A percentile compares a stretch with the other conserved stretches of the same genome.
These are phyloP conservation scores for Erinaceus europaeus DNA, from an alignment of 2,113 vertebrate genomes.

Conservation along the genomic window DNA sequence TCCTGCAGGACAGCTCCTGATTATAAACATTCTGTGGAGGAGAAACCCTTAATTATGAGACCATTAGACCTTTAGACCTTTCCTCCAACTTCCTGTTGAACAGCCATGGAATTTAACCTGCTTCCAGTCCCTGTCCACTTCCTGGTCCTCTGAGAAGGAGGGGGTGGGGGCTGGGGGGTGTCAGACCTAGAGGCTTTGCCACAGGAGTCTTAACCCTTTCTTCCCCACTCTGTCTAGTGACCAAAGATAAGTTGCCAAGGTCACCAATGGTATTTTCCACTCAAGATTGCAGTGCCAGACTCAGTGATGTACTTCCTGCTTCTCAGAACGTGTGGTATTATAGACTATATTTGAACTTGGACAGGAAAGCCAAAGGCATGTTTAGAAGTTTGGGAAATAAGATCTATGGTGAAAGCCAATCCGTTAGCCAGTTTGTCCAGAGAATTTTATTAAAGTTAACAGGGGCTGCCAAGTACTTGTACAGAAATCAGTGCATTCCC, in stretches of 20 bases:
- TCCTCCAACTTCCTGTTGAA: constrained; percentile 55
- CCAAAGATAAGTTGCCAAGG: constrained; percentile 54
- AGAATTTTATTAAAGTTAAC: constrained; percentile 64
- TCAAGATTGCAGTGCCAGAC: constrained; percentile 58
- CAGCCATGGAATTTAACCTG: constrained; percentile 3
- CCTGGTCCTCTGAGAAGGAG: neutral
- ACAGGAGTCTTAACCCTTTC: constrained; percentile 38
- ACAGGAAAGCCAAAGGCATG: constrained; percentile 76
- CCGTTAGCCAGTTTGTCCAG: constrained; percentile 51
- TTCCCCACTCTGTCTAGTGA: constrained; percentile 11
- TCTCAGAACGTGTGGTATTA: constrained; percentile 67
- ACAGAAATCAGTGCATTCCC: constrained; percentile 44
- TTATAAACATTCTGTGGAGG: constrained; percentile 32
- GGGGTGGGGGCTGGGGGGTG: too few species aligned
- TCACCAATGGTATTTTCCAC: constrained; percentile 76
- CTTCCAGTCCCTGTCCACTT: neutral
- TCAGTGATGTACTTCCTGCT: constrained; percentile 70
- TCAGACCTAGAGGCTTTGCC: neutral
- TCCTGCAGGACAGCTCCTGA: constrained; percentile 37
- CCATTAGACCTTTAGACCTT: constrained; percentile 55
- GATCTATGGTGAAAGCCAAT: constrained; percentile 74
- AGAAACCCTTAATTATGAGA: constrained; percentile 41
- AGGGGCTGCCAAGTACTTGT: constrained; percentile 48
- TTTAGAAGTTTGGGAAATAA: constrained; percentile 75
- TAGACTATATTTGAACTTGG: constrained; percentile 78